These are phyloP conservation scores for Macroteleia sp. DNA, from an alignment of 2,888 invertebrate species.

Conservation along the genomic window DNA sequence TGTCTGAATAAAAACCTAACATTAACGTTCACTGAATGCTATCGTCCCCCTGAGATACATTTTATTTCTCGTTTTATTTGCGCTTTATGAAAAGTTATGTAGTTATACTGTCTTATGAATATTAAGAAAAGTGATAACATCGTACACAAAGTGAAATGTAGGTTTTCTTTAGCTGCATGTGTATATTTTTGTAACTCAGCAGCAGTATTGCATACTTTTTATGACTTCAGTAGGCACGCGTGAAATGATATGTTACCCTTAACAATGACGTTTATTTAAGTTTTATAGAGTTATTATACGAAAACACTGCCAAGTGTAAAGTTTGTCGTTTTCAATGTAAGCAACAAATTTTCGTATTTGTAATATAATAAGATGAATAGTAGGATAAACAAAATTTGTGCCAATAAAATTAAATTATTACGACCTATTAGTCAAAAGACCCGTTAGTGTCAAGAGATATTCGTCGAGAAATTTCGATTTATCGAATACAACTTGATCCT, in stretches of 20 bases:
- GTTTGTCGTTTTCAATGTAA: conserved; percentile 22
- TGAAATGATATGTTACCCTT: conserved; percentile 53
- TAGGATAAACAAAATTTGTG: conserved; percentile 7
- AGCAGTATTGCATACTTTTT: conserved; percentile 38
- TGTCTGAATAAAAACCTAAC: conserved; percentile 25
- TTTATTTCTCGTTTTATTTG: conserved; percentile 47
- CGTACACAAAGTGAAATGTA: conserved; percentile 42
- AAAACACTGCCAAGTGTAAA: conserved; percentile 34
- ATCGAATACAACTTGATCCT: neutral
- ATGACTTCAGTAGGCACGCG: conserved; percentile 40
- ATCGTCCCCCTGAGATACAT: conserved; percentile 36
- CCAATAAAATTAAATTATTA: conserved; percentile 13
- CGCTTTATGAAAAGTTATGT: conserved; percentile 42
- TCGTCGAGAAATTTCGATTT: conserved; percentile 1
- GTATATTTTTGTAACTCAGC: conserved; percentile 38
- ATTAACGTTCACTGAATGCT: conserved; percentile 42
- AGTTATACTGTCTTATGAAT: conserved; percentile 40
- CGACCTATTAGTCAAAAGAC: neutral
- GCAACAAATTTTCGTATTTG: conserved; percentile 14
- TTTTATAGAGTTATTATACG: conserved; percentile 51
- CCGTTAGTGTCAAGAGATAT: neutral
- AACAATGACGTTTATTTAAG: conserved; percentile 38
- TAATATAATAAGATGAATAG: conserved; percentile 6
- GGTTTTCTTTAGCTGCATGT: conserved; percentile 36
- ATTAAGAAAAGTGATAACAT: conserved; percentile 52